Percentiles rank a stretch among this genome's conserved stretches.
Evolutionary conservation across 2,113 vertebrate species (phyloP).

Genomic region (Tretioscincus oriximinensis): DNA sequence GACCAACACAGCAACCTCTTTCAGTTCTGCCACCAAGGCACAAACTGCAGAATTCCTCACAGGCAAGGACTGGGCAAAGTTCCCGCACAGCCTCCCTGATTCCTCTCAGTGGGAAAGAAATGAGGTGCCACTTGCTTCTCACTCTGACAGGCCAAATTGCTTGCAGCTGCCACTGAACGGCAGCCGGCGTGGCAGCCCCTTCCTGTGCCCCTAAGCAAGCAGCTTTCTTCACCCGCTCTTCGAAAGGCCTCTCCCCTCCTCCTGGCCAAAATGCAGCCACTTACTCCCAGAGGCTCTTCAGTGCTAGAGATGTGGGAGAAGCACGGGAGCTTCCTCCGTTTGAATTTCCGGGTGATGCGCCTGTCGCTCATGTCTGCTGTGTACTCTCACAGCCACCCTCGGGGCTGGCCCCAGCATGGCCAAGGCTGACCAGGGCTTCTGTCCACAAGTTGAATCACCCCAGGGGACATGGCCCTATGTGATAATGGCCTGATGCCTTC

Average conservation of each 20-base stretch:
- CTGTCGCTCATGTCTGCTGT: slow-evolving; percentile 20
- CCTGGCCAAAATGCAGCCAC: not conserved
- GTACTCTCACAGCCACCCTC: slow-evolving; percentile 9
- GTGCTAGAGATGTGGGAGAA: slow-evolving; percentile 34
- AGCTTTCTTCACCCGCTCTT: not conserved
- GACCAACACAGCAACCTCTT: not conserved
- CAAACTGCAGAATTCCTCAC: too few species aligned
- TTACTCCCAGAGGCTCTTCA: slow-evolving; percentile 55
- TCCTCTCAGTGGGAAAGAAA: not conserved
- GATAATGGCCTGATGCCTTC: slow-evolving; percentile 21
- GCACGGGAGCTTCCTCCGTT: slow-evolving; percentile 46
- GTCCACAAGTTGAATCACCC: not conserved
- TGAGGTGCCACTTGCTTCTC: too few species aligned
- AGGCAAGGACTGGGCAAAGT: too few species aligned
- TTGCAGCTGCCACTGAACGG: too few species aligned
- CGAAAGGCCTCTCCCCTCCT: not conserved
- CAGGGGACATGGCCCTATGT: slow-evolving; percentile 13
- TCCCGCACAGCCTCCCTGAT: too few species aligned
- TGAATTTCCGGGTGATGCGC: not conserved
- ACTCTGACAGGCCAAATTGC: too few species aligned
- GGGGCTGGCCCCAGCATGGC: slow-evolving; percentile 25
- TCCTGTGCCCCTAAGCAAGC: not conserved
- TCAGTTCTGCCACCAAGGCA: not conserved
- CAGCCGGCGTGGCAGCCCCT: too few species aligned
- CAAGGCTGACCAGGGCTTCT: slow-evolving; percentile 1